These are phyloP conservation scores for Sinonovacula constricta DNA, from an alignment of 1,140 invertebrate species.

Conservation along the genomic window DNA sequence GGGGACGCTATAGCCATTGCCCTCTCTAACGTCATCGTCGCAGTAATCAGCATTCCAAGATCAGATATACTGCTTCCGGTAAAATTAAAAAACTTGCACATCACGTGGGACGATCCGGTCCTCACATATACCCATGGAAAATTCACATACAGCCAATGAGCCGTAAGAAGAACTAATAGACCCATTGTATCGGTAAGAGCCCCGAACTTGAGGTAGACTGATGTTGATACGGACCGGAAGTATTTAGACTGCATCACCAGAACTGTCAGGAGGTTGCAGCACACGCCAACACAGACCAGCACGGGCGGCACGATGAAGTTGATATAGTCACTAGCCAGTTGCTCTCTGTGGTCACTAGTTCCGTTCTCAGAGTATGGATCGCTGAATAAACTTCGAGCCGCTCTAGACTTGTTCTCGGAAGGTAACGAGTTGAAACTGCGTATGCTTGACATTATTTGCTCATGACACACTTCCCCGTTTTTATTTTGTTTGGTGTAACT, in stretches of 20 bases:
- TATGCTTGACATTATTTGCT: too few relatives aligned
- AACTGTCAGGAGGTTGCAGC: conserved; percentile 60
- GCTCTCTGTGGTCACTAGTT: background rate
- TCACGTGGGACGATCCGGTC: conserved; percentile 46
- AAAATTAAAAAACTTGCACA: conserved; percentile 72
- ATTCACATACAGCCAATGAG: conserved; percentile 69
- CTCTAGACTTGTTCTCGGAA: too few relatives aligned
- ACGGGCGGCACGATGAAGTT: conserved; percentile 57
- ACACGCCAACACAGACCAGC: conserved; percentile 60
- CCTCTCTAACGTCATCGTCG: conserved; percentile 66
- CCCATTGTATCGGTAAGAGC: conserved; percentile 63
- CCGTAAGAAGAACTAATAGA: conserved; percentile 58
- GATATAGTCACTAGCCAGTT: conserved; percentile 18
- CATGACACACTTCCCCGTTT: too few relatives aligned
- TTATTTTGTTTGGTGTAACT: too few relatives aligned
- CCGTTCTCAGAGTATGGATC: too few relatives aligned
- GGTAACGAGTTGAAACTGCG: too few relatives aligned
- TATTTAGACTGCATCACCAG: conserved; percentile 65
- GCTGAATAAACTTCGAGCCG: too few relatives aligned
- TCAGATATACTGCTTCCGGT: conserved; percentile 69
- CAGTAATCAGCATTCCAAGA: conserved; percentile 63
- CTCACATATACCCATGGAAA: conserved; percentile 57
- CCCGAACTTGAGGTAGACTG: conserved; percentile 62
- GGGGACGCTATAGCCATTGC: conserved; percentile 66
- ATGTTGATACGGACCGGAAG: conserved; percentile 63